Evolutionary conservation across 2,888 invertebrate genomes (phyloP).

Genomic region (Tridacna crocea): DNA sequence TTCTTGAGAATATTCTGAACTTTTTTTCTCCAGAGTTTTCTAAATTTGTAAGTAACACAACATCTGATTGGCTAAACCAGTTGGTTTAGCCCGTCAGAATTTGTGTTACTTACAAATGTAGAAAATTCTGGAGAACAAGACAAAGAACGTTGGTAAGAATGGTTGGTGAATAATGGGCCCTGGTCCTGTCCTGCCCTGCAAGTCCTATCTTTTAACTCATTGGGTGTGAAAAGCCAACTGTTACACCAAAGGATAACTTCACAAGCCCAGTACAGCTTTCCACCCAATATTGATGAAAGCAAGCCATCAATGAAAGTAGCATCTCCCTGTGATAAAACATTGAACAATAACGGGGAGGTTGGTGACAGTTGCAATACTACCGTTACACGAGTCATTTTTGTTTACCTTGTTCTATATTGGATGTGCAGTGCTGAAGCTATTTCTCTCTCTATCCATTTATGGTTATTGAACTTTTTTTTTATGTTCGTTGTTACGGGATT

Average conservation of each 20-base stretch:
- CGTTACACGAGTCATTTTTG: constrained; percentile 15
- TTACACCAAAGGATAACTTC: constrained; percentile 7
- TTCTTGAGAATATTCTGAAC: too few species aligned
- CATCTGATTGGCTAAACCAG: too few species aligned
- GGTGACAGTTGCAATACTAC: constrained; percentile 20
- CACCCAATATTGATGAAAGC: constrained; percentile 28
- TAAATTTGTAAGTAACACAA: too few species aligned
- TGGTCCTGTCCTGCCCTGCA: too few species aligned
- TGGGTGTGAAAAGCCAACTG: constrained; percentile 6
- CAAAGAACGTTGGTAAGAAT: too few species aligned
- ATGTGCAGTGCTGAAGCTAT: constrained; percentile 14
- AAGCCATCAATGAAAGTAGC: constrained; percentile 3
- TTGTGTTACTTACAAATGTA: too few species aligned
- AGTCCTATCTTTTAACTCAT: not conserved
- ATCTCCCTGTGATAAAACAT: constrained; percentile 28
- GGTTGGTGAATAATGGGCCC: too few species aligned
- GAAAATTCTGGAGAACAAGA: too few species aligned
- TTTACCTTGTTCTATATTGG: not conserved
- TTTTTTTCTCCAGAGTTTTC: too few species aligned
- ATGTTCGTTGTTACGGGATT: too few species aligned
- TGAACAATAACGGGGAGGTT: constrained; percentile 16
- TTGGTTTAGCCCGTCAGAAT: too few species aligned
- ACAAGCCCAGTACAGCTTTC: not conserved
- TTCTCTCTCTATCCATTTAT: constrained; percentile 10
- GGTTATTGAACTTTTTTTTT: constrained; percentile 11